phyloP scores from a whole-genome alignment of 1,140 invertebrate genomes.

The Asobara japonica region DNA sequence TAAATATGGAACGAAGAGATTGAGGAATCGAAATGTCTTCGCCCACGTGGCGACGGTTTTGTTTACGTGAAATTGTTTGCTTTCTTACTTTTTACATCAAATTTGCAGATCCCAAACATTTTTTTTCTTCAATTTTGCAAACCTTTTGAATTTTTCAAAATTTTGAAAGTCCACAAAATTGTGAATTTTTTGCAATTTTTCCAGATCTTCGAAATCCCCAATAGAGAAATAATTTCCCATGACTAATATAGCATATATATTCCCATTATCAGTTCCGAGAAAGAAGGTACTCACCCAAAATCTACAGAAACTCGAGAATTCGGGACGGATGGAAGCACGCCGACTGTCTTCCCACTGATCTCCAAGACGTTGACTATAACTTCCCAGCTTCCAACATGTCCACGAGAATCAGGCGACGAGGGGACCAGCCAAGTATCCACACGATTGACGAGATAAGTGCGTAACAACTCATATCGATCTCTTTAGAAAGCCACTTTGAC shows the following conservation, averaged over 20 bases:
- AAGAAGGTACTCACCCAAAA: constrained; percentile 55
- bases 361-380: constrained; percentile 43
- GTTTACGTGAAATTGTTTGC: neutral
- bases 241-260: neutral
- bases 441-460: constrained; percentile 75
- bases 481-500: too few relatives aligned
- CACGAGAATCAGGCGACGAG: constrained; percentile 63
- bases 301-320: constrained; percentile 53
- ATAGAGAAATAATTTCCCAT: neutral
- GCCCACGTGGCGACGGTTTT: neutral
- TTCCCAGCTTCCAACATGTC: constrained; percentile 12
- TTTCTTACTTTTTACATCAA: too few relatives aligned
- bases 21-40: neutral
- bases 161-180: too few relatives aligned
- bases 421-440: constrained; percentile 79
- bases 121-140: too few relatives aligned
- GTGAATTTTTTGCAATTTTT: too few relatives aligned
- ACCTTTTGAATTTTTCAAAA: too few relatives aligned
- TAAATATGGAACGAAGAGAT: neutral
- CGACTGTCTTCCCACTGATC: constrained; percentile 48
- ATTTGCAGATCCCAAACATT: too few relatives aligned
- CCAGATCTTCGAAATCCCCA: neutral
- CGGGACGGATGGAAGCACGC: constrained; percentile 52
- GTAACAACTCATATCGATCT: too few relatives aligned
- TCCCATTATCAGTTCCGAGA: constrained; percentile 55